Evolutionary conservation across 2,797 vertebrate genomes (phyloP).

Genomic region (Rhabdophis nuchalis): DNA sequence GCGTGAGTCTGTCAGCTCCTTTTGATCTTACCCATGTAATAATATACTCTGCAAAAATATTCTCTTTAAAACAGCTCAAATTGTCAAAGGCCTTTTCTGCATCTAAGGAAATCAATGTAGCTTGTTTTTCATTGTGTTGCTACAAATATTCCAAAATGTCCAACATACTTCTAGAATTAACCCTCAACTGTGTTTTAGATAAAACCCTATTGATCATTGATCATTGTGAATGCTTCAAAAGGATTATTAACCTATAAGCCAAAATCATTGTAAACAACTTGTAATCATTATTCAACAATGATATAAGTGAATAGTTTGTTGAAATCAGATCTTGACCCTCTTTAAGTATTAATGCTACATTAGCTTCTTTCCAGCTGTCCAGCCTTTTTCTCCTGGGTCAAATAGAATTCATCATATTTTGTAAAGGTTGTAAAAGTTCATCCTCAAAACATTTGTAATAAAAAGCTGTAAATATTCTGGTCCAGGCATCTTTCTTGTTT

Average conservation of each 20-base stretch:
- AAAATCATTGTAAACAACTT: neutral
- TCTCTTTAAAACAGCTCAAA: neutral
- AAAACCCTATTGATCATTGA: neutral
- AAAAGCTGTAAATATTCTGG: neutral
- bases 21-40: neutral
- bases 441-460: neutral
- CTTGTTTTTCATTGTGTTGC: neutral
- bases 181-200: neutral
- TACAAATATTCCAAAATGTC: neutral
- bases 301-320: neutral
- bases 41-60: neutral
- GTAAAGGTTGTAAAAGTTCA: neutral
- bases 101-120: neutral
- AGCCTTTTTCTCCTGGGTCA: neutral
- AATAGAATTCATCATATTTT: neutral
- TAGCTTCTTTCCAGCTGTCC: neutral
- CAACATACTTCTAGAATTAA: neutral
- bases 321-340: neutral
- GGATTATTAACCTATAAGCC: neutral
- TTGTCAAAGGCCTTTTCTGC: neutral
- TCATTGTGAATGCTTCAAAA: neutral
- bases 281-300: neutral
- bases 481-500: neutral
- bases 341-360: neutral
- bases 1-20: neutral